Evolutionary conservation across 2,113 vertebrate species (phyloP), one percentile per base, ranked within the genome.

Genomic region (Eulemur macaco): DNA sequence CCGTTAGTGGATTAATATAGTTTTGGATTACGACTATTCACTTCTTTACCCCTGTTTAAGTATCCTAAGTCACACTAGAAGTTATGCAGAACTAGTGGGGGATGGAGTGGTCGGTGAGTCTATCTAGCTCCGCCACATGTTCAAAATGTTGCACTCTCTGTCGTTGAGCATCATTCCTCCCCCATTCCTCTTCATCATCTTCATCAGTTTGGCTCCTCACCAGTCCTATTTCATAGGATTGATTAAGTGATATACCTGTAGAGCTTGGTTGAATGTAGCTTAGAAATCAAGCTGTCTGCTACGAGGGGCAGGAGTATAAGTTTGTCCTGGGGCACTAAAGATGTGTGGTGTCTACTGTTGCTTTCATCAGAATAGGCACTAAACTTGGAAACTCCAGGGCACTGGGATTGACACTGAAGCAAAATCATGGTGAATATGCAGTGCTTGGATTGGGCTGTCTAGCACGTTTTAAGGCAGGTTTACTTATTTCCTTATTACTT

Each of bases 401-500:
- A 31, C 34, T 54, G 64, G 27, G 9, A 58, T 0, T 77, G 81
- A 88, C 63, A 23, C 39, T 82, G 73, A 93, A 58, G 39, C 15
- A 45, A 86, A 91, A 60, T 45, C 17, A 0, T 34, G 17, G 21
- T 78, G 54, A 95, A n/a, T 4, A 39, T 17, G 12, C 17, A 52
- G 8, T 69, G 56, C 31, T 71, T 74, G 20, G 6, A 52, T 3
- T 87, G 77, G 31, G 13, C 15, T 68, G 17, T 39, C 14, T 14
- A 56, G 29, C 11, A 78, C 27, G 25, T 88, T 54, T 96, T 63
- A 71, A 89, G n/a, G 50, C 34, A 86, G 13, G 25, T 60, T 82
- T 95, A 29, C 37, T 95, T 83, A 60, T 63, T 93, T 77, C 15
- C n/a, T 90, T 82, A 83, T 82, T 82, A 71, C 8, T 89, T 94